Evolutionary conservation across 2,888 invertebrate species (phyloP).

Genomic region (Noctua fimbriata): DNA sequence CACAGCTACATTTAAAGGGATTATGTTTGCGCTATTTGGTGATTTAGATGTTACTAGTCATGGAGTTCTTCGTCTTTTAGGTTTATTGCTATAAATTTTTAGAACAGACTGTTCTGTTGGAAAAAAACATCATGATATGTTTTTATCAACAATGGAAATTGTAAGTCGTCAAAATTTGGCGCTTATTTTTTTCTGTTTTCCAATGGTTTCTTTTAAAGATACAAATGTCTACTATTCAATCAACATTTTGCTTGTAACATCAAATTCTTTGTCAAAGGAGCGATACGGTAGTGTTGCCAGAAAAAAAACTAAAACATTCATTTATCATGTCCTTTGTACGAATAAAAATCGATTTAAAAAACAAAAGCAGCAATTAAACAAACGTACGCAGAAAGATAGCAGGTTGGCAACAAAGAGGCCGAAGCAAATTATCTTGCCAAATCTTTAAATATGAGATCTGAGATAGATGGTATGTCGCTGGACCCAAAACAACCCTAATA

Average conservation of each 20-base stretch:
- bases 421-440: constrained; percentile 81
- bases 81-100: constrained; percentile 3
- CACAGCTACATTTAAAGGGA: constrained; percentile 83
- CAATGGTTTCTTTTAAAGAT: not conserved
- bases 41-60: constrained; percentile 50
- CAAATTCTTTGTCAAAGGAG: constrained; percentile 4
- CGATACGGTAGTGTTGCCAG: not conserved
- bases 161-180: not conserved
- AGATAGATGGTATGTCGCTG: constrained; percentile 75
- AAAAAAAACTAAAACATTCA: constrained; percentile 34
- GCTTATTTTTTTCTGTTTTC: not conserved
- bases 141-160: not conserved
- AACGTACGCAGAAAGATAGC: constrained; percentile 52
- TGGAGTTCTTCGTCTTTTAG: not conserved
- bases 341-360: constrained; percentile 56
- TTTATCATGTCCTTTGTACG: constrained; percentile 55
- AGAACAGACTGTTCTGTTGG: not conserved
- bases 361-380: constrained; percentile 65
- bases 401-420: constrained; percentile 73
- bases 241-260: not conserved
- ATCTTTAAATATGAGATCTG: constrained; percentile 78
- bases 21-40: constrained; percentile 76
- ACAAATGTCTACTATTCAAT: constrained; percentile 15
- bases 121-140: not conserved
- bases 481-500: constrained; percentile 86